These are phyloP conservation scores for Bombus sylvicola DNA, from an alignment of 1,140 invertebrate genomes.

Conservation along the genomic window DNA sequence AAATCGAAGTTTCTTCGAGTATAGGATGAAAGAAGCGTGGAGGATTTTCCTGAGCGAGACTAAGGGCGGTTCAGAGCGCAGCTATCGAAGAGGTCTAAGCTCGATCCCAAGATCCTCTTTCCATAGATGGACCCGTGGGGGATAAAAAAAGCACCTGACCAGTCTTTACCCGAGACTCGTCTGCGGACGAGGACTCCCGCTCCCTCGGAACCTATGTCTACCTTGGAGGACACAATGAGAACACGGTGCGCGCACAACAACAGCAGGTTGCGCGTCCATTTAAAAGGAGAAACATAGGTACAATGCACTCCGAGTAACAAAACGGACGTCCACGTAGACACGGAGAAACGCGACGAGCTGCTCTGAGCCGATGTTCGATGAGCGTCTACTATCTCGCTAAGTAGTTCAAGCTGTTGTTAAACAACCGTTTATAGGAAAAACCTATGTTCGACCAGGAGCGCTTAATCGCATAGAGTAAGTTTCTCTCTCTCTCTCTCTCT, in stretches of 20 bases:
- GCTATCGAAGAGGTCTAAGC: neutral
- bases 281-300: constrained; percentile 15
- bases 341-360: neutral
- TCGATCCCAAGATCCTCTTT: constrained; percentile 37
- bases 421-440: neutral
- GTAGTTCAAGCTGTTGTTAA: neutral
- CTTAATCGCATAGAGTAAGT: neutral
- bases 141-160: constrained; percentile 37
- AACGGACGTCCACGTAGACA: neutral
- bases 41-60: neutral
- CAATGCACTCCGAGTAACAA: neutral
- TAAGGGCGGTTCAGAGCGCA: neutral
- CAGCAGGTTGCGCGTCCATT: constrained; percentile 4
- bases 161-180: constrained; percentile 34
- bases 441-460: neutral
- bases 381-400: neutral
- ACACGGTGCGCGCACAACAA: neutral
- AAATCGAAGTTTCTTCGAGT: neutral
- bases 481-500: too few species aligned
- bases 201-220: neutral
- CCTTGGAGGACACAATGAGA: constrained; percentile 8
- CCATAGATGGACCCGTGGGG: constrained; percentile 34
- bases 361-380: neutral
- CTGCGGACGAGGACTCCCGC: neutral
- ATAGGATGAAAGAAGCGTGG: neutral